phyloP scores from a whole-genome alignment of 2,797 vertebrate species.

The Arnoldichthys spilopterus region DNA sequence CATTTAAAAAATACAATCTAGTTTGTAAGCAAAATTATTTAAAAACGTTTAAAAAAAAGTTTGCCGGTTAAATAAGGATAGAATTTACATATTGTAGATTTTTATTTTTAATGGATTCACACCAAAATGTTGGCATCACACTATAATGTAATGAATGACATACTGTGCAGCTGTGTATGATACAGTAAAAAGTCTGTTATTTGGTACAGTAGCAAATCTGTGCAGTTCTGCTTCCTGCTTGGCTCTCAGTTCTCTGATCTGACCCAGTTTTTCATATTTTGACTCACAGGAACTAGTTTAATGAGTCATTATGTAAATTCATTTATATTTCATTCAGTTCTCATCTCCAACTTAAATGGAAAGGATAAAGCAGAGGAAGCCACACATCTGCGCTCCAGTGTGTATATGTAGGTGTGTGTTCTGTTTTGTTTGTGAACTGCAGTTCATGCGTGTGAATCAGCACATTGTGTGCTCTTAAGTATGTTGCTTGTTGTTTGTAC shows the following conservation, averaged over 20 bases:
- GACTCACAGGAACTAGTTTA: conserved; percentile 42
- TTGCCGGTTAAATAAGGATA: too few relatives aligned
- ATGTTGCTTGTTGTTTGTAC: conserved; percentile 5
- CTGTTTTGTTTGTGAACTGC: neutral
- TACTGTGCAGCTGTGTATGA: neutral
- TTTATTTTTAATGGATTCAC: too few relatives aligned
- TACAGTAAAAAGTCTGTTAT: neutral
- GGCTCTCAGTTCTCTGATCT: conserved; percentile 36
- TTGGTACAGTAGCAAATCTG: neutral
- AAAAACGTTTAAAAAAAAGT: too few relatives aligned
- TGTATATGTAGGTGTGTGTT: conserved; percentile 16
- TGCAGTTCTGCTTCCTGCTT: conserved; percentile 30
- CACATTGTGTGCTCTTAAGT: neutral
- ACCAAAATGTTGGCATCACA: neutral
- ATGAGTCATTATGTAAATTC: conserved; percentile 53
- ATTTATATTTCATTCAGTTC: conserved; percentile 50
- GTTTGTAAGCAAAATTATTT: too few relatives aligned
- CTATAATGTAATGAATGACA: neutral
- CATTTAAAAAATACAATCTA: too few relatives aligned
- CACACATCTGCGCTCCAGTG: conserved; percentile 1
- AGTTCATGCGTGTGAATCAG: conserved; percentile 26
- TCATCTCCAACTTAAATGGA: conserved; percentile 26
- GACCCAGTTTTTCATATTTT: conserved; percentile 46
- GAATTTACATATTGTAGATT: too few relatives aligned
- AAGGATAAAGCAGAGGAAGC: conserved; percentile 35